Evolutionary conservation across 2,888 invertebrate species (phyloP).

Genomic region (Athetis lepigone): DNA sequence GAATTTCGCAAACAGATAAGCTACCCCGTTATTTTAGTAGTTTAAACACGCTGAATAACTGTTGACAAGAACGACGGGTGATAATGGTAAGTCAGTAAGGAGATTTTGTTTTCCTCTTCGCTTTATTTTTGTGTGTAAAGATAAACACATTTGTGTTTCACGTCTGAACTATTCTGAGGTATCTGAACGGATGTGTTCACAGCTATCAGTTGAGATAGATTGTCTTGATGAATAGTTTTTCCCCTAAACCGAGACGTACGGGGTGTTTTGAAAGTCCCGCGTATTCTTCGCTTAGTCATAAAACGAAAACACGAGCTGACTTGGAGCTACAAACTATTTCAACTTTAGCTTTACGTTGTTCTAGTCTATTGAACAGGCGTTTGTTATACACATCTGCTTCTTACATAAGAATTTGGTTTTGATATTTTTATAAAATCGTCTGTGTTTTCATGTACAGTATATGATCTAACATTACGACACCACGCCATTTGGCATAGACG

Average conservation of each 20-base stretch:
- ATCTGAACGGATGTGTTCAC: constrained; percentile 34
- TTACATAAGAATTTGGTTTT: background rate
- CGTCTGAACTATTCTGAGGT: constrained; percentile 37
- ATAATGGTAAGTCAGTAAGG: constrained; percentile 44
- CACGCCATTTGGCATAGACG: no score
- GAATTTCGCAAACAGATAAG: constrained; percentile 82
- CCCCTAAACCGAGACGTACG: constrained; percentile 45
- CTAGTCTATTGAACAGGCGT: constrained; percentile 33
- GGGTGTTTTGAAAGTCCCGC: constrained; percentile 43
- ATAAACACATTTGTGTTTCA: constrained; percentile 43
- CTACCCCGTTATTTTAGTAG: constrained; percentile 59
- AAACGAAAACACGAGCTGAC: constrained; percentile 20
- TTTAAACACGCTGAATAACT: constrained; percentile 62
- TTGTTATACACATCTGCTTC: background rate
- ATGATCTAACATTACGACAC: no score
- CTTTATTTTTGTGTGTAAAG: constrained; percentile 36
- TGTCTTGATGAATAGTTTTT: constrained; percentile 38
- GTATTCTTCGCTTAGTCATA: constrained; percentile 38
- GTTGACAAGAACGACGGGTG: constrained; percentile 49
- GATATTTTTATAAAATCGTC: background rate
- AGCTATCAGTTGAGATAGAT: constrained; percentile 34
- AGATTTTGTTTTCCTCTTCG: constrained; percentile 34
- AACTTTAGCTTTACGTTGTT: constrained; percentile 41
- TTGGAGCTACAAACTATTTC: constrained; percentile 38
- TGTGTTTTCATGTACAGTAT: background rate